A percentile compares a stretch with the other conserved stretches of the same genome.
These are phyloP conservation scores for Bicyclus anynana DNA, from an alignment of 1,140 invertebrate genomes.

Conservation along the genomic window DNA sequence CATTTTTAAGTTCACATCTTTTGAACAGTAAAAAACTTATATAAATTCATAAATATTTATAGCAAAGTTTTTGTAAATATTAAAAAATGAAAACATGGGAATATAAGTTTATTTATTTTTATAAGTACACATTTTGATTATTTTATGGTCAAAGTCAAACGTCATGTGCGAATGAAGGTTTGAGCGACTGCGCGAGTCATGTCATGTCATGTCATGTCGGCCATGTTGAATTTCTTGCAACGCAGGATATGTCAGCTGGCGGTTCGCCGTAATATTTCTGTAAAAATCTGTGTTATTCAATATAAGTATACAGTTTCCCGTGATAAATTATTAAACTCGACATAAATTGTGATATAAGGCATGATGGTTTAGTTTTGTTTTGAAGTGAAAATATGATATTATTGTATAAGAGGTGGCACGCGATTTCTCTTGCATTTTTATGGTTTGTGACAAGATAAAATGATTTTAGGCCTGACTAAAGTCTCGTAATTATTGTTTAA, in stretches of 20 bases:
- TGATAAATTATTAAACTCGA: constrained; percentile 43
- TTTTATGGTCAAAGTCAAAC: constrained; percentile 29
- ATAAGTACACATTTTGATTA: constrained; percentile 25
- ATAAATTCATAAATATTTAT: background rate
- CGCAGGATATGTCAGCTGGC: constrained; percentile 77
- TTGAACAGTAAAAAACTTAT: background rate
- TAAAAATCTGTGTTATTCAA: constrained; percentile 65
- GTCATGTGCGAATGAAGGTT: constrained; percentile 49
- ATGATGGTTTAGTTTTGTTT: constrained; percentile 32
- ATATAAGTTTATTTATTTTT: background rate
- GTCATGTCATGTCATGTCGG: constrained; percentile 63
- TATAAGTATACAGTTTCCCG: constrained; percentile 45
- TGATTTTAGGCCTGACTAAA: constrained; percentile 53
- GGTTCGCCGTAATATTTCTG: constrained; percentile 63
- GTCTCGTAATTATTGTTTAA: constrained; percentile 50
- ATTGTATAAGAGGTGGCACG: constrained; percentile 64
- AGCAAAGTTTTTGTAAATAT: background rate
- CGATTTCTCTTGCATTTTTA: constrained; percentile 75
- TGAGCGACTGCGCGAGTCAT: constrained; percentile 49
- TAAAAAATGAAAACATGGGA: background rate
- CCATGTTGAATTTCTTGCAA: constrained; percentile 77
- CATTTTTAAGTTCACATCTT: background rate
- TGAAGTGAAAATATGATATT: constrained; percentile 71
- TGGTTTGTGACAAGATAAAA: constrained; percentile 73
- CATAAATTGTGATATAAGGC: constrained; percentile 35